Evolutionary conservation across 2,888 invertebrate species (phyloP).

Genomic region (Netelia fuscicornis): DNA sequence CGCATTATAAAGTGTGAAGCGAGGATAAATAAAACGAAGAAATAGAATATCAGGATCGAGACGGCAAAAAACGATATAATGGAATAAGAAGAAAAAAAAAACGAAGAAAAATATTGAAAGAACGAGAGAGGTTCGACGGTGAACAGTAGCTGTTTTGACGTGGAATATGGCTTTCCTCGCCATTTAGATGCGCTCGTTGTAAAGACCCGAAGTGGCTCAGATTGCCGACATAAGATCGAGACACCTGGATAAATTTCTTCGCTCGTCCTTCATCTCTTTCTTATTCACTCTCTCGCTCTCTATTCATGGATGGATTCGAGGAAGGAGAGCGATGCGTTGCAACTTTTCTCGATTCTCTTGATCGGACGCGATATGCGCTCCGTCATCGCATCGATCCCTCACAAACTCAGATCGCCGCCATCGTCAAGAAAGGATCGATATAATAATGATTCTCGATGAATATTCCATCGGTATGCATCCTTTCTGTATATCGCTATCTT

Average conservation of each 20-base stretch:
- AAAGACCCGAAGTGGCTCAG: conserved; percentile 75
- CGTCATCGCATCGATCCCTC: conserved; percentile 67
- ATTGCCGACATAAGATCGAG: conserved; percentile 82
- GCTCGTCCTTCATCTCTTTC: conserved; percentile 37
- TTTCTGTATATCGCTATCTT: conserved; percentile 20
- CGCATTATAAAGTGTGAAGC: conserved; percentile 14
- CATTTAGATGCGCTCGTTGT: conserved; percentile 82
- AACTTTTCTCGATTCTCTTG: conserved; percentile 50
- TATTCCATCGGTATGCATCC: conserved; percentile 35
- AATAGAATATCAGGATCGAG: conserved; percentile 1
- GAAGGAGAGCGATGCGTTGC: conserved; percentile 43
- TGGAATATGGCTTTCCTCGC: conserved; percentile 80
- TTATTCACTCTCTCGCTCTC: conserved; percentile 10
- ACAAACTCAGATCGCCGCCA: conserved; percentile 41
- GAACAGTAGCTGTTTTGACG: conserved; percentile 79
- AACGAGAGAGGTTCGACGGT: conserved; percentile 37
- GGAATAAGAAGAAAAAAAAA: conserved; percentile 6
- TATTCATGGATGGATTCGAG: conserved; percentile 5
- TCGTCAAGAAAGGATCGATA: conserved; percentile 45
- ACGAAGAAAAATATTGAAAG: conserved; percentile 31
- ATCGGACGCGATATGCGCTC: conserved; percentile 54
- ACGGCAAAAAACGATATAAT: conserved; percentile 13
- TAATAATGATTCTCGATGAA: conserved; percentile 62
- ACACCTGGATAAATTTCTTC: conserved; percentile 66
- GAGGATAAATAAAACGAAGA: conserved; percentile 19